Evolutionary conservation across 2,113 vertebrate species (phyloP).

Genomic region (Hystrix brachyura): DNA sequence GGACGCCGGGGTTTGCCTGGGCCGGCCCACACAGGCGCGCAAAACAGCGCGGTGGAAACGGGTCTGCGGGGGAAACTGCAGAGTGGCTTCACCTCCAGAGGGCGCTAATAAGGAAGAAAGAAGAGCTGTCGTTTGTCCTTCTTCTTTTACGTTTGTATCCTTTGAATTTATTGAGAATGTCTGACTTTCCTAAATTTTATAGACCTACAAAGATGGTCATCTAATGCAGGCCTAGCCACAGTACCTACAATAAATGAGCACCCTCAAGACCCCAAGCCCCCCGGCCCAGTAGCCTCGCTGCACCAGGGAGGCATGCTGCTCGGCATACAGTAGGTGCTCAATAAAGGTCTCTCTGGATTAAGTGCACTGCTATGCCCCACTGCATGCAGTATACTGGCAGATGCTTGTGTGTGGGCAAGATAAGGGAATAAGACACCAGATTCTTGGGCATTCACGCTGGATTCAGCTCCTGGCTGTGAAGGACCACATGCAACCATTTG

Average conservation of each 20-base stretch:
- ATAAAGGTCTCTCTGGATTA: not conserved
- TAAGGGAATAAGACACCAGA: not conserved
- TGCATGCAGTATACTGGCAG: not conserved
- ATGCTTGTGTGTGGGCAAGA: rapidly evolving
- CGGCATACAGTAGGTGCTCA: not conserved
- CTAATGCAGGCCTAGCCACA: not conserved
- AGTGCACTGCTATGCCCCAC: not conserved
- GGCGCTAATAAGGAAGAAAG: not conserved
- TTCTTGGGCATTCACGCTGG: not conserved
- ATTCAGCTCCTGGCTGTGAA: not conserved
- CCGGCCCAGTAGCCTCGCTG: rapidly evolving
- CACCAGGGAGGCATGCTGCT: rapidly evolving
- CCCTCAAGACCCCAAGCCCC: not conserved
- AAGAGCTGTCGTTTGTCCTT: not conserved
- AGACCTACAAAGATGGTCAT: not conserved
- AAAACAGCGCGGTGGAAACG: not conserved
- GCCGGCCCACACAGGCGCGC: not conserved
- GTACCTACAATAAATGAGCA: not conserved
- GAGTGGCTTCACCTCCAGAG: not conserved
- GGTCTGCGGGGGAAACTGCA: not conserved
- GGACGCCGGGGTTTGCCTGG: not conserved
- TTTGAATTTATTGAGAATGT: not conserved
- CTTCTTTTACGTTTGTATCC: not conserved
- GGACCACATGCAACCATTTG: too few relatives aligned
- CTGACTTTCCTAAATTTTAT: not conserved